phyloP scores from a whole-genome alignment of 2,113 vertebrate species.

The Gyps fulvus region DNA sequence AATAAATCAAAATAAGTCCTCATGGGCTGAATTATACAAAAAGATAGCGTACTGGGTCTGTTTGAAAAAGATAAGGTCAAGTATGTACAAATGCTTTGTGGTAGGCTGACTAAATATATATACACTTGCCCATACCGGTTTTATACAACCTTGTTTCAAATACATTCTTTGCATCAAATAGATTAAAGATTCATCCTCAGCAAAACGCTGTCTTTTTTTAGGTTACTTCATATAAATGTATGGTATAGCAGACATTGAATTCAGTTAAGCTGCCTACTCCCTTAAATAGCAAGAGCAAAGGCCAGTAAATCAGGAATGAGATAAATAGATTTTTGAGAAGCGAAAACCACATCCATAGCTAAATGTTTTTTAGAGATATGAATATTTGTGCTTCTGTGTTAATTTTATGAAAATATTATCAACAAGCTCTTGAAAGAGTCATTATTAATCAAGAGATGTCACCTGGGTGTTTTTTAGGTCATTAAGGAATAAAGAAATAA shows the following conservation, averaged over 20 bases:
- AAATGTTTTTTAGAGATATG: not conserved
- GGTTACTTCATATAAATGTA: not conserved
- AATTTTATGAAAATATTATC: not conserved
- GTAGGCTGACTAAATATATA: not conserved
- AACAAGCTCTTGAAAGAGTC: not conserved
- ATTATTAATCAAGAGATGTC: not conserved
- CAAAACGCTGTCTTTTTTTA: not conserved
- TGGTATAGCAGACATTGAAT: not conserved
- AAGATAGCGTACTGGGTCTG: not conserved
- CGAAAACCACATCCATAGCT: not conserved
- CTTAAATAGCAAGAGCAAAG: not conserved
- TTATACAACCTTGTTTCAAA: not conserved
- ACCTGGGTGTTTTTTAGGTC: not conserved
- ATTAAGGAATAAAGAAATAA: not conserved
- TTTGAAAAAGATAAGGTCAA: slow-evolving; percentile 10
- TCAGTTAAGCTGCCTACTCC: not conserved
- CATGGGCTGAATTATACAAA: not conserved
- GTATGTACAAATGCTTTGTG: not conserved
- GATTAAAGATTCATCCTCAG: not conserved
- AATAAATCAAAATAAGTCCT: not conserved
- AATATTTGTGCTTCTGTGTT: not conserved
- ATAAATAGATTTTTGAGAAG: not conserved
- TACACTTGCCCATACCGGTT: not conserved
- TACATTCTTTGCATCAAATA: not conserved
- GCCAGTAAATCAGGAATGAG: not conserved